Evolutionary conservation across 2,888 invertebrate species (phyloP).

Genomic region (Barypeithes pellucidus): DNA sequence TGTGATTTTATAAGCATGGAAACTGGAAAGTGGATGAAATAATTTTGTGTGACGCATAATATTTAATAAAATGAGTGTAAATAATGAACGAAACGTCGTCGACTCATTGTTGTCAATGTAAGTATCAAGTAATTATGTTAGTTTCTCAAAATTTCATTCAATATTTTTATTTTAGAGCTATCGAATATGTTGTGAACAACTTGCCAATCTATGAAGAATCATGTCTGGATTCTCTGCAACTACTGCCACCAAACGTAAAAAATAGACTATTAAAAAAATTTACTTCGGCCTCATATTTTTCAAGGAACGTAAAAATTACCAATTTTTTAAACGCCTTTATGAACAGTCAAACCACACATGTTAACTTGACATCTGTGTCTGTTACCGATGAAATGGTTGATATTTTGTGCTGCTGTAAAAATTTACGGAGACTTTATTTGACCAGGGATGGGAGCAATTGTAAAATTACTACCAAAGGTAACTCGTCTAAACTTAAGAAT

Average conservation of each 20-base stretch:
- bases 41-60: background rate
- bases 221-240: slow-evolving; percentile 55
- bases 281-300: slow-evolving; percentile 58
- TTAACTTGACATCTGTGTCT: slow-evolving; percentile 63
- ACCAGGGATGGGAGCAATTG: slow-evolving; percentile 56
- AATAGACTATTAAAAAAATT: slow-evolving; percentile 63
- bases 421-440: slow-evolving; percentile 63
- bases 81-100: slow-evolving; percentile 2
- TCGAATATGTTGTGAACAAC: slow-evolving; percentile 60
- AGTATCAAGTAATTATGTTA: background rate
- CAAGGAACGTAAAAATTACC: slow-evolving; percentile 60
- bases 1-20: background rate
- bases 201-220: slow-evolving; percentile 53
- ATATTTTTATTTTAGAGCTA: slow-evolving; percentile 49
- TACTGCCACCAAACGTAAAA: slow-evolving; percentile 62
- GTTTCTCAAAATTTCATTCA: background rate
- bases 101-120: slow-evolving; percentile 16
- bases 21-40: too few species aligned
- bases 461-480: slow-evolving; percentile 60
- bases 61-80: slow-evolving; percentile 2
- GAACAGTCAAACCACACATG: slow-evolving; percentile 60
- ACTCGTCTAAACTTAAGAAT: too few species aligned
- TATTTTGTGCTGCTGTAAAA: slow-evolving; percentile 59
- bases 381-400: slow-evolving; percentile 65
- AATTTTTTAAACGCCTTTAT: slow-evolving; percentile 59